Evolutionary conservation across 2,797 vertebrate genomes (phyloP).

Genomic region (Coranthus polyacanthus): DNA sequence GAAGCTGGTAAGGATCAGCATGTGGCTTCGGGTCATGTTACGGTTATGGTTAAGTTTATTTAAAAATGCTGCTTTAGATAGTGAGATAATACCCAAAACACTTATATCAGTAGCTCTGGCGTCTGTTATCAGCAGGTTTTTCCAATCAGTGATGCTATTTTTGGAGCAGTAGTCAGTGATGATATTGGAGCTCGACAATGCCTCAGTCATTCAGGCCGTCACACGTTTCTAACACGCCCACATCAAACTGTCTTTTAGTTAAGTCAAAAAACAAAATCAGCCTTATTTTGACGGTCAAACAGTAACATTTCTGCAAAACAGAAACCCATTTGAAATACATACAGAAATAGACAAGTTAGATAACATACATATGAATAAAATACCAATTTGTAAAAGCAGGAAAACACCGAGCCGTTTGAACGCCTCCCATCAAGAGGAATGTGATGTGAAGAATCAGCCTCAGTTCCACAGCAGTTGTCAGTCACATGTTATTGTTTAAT

Average conservation of each 20-base stretch:
- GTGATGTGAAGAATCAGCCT: too few species aligned
- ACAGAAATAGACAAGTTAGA: background rate
- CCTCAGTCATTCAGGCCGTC: background rate
- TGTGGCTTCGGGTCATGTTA: background rate
- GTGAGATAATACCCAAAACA: too few species aligned
- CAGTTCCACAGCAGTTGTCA: background rate
- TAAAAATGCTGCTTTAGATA: too few species aligned
- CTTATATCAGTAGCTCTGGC: too few species aligned
- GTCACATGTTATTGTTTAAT: too few species aligned
- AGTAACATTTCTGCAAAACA: background rate
- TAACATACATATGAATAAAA: too few species aligned
- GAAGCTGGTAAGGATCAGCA: slow-evolving; percentile 88
- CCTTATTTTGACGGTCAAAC: background rate
- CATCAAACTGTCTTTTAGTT: background rate
- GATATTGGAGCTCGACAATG: background rate
- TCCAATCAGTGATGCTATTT: background rate
- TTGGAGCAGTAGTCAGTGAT: background rate
- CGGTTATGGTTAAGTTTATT: background rate
- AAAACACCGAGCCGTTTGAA: background rate
- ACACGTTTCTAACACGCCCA: background rate
- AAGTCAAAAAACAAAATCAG: background rate
- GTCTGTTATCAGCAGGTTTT: background rate
- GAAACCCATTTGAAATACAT: background rate
- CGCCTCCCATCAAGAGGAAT: too few species aligned
- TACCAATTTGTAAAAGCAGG: background rate